A percentile compares a stretch with the other conserved stretches of the same genome.
phyloP scores from a whole-genome alignment of 2,113 vertebrate genomes.

The Antechinus flavipes region DNA sequence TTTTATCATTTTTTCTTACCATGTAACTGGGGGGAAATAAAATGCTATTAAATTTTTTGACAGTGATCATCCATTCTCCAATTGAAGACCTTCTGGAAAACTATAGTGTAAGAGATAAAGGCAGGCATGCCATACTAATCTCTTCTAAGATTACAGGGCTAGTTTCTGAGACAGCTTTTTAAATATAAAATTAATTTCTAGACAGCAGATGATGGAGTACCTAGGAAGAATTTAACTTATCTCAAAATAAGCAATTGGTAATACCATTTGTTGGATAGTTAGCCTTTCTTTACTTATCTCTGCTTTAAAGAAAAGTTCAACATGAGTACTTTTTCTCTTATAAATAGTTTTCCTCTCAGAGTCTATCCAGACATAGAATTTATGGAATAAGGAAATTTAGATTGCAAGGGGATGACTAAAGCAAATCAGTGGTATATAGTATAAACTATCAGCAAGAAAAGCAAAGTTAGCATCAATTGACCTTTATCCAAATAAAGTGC shows the following conservation, averaged over 20 bases:
- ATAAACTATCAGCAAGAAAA: not conserved
- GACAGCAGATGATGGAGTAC: not conserved
- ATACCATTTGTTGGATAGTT: not conserved
- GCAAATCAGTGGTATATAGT: not conserved
- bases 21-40: no score
- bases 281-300: not conserved
- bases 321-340: not conserved
- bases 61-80: not conserved
- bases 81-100: not conserved
- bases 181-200: not conserved
- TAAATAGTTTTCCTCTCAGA: not conserved
- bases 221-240: not conserved
- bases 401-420: not conserved
- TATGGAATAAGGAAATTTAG: not conserved
- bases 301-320: not conserved
- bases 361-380: not conserved
- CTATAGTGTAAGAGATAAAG: not conserved
- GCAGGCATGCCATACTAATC: not conserved
- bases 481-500: not conserved
- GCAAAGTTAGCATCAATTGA: not conserved
- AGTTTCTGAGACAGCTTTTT: not conserved
- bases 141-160: not conserved
- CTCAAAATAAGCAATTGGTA: not conserved
- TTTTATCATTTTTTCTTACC: no score
- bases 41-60: not conserved